Evolutionary conservation across 2,113 vertebrate genomes (phyloP).

Genomic region (Dolichotis patagonum): DNA sequence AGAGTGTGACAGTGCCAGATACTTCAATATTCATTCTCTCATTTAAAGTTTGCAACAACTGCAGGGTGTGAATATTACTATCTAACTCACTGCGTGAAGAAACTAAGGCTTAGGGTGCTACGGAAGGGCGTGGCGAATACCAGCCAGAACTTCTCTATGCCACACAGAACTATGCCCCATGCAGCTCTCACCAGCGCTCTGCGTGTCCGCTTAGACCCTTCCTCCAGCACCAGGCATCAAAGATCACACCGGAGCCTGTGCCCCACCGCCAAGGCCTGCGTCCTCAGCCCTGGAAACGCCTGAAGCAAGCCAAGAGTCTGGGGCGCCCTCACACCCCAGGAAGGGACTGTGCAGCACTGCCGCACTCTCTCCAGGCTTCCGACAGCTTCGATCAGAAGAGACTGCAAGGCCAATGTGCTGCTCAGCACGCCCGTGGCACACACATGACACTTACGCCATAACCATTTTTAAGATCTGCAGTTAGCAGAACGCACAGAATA

Average conservation of each 20-base stretch:
- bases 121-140: background rate
- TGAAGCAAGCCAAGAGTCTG: background rate
- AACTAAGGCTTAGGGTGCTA: background rate
- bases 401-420: too few relatives aligned
- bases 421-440: background rate
- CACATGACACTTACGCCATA: background rate
- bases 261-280: background rate
- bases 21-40: background rate
- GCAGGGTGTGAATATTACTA: background rate
- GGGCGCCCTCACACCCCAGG: background rate
- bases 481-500: background rate
- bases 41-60: background rate
- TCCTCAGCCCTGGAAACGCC: background rate
- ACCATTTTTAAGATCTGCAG: background rate
- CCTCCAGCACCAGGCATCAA: background rate
- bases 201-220: background rate
- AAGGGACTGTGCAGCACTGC: background rate
- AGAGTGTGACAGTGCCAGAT: fast-evolving
- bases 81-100: background rate
- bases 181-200: background rate
- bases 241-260: background rate
- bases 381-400: too few relatives aligned
- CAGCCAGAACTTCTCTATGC: background rate
- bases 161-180: background rate
- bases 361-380: too few relatives aligned